Percentiles rank a stretch among this genome's conserved stretches.
phyloP scores from a whole-genome alignment of 1,140 invertebrate species.

The Eumaeus atala region DNA sequence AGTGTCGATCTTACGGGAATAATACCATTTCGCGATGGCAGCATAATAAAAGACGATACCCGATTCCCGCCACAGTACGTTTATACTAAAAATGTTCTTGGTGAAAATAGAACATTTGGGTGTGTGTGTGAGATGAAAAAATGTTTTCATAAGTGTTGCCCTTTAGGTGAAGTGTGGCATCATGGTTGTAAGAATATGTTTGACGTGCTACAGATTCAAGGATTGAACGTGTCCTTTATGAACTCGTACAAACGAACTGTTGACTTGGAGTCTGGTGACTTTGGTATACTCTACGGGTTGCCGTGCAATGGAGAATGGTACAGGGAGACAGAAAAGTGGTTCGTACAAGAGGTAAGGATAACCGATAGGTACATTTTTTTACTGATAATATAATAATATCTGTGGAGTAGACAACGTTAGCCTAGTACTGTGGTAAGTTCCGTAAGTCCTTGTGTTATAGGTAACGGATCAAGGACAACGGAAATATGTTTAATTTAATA shows the following conservation, averaged over 20 bases:
- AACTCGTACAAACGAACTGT: constrained; percentile 26
- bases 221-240: constrained; percentile 35
- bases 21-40: constrained; percentile 26
- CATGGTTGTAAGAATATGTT: constrained; percentile 26
- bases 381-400: neutral
- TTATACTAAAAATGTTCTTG: constrained; percentile 35
- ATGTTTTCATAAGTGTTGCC: constrained; percentile 56
- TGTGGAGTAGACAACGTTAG: too few relatives aligned
- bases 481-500: too few relatives aligned
- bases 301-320: constrained; percentile 31
- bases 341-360: constrained; percentile 42
- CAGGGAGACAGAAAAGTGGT: constrained; percentile 35
- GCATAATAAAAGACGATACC: constrained; percentile 32
- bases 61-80: constrained; percentile 38
- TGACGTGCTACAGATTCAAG: constrained; percentile 29
- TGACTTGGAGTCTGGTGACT: constrained; percentile 21
- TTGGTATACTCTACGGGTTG: constrained; percentile 28
- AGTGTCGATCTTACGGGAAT: constrained; percentile 41
- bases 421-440: too few relatives aligned
- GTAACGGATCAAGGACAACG: too few relatives aligned
- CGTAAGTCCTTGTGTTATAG: too few relatives aligned
- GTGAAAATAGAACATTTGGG: constrained; percentile 35
- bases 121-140: constrained; percentile 43
- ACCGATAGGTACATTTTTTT: too few relatives aligned
- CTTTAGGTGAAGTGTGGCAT: constrained; percentile 31